These are phyloP conservation scores for Pangasius sanitwongsei DNA, from an alignment of 2,797 vertebrate species.

Conservation along the genomic window DNA sequence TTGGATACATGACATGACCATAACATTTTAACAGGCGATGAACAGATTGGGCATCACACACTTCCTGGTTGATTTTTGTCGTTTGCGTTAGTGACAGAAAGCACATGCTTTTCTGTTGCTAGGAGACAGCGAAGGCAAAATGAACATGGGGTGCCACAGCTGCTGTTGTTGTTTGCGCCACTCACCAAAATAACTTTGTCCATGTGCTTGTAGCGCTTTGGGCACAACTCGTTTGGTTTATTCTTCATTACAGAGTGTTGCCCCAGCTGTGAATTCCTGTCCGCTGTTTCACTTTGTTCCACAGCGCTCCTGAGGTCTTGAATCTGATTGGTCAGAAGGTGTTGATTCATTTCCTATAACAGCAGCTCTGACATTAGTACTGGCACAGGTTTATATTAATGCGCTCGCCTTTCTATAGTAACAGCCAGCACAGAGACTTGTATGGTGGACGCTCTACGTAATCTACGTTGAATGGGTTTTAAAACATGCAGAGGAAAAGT, in stretches of 20 bases:
- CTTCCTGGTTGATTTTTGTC: neutral
- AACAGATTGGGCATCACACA: neutral
- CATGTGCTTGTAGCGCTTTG: neutral
- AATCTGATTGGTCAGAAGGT: neutral
- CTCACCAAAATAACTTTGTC: neutral
- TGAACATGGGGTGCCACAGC: neutral
- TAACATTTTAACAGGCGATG: neutral
- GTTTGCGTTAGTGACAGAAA: neutral
- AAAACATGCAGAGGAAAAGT: too few species aligned
- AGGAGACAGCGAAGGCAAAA: neutral
- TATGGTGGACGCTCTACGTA: too few species aligned
- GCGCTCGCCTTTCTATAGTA: too few species aligned
- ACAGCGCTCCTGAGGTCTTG: neutral
- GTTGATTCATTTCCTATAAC: neutral
- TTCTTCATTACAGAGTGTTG: neutral
- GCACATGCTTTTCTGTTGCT: conserved; percentile 13
- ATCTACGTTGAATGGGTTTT: too few species aligned
- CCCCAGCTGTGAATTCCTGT: neutral
- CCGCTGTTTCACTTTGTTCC: neutral
- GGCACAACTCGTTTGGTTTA: neutral
- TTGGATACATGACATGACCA: neutral
- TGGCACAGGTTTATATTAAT: too few species aligned
- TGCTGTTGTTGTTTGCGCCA: neutral
- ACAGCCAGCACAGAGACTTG: too few species aligned
- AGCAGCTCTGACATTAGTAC: too few species aligned